These are phyloP conservation scores for Contarinia nasturtii DNA, from an alignment of 1,140 invertebrate species.

Conservation along the genomic window DNA sequence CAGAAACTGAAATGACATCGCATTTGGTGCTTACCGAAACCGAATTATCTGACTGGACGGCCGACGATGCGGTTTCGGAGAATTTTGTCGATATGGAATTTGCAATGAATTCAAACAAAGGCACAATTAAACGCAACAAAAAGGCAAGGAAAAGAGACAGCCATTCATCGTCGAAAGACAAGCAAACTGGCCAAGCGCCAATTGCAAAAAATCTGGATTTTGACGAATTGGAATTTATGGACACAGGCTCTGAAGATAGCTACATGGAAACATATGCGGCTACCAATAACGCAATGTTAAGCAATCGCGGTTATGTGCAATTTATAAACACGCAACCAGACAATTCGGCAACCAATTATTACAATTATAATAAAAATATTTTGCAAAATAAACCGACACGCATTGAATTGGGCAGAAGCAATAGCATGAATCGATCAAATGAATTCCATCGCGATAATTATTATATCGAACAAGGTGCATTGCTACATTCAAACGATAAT, in stretches of 20 bases:
- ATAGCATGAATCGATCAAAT: not conserved
- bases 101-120: slow-evolving; percentile 31
- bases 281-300: slow-evolving; percentile 27
- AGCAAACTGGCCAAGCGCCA: slow-evolving; percentile 16
- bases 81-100: slow-evolving; percentile 47
- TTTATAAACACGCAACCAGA: slow-evolving; percentile 32
- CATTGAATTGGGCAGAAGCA: not conserved
- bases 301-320: slow-evolving; percentile 46
- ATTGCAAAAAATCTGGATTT: slow-evolving; percentile 21
- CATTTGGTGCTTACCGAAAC: slow-evolving; percentile 59
- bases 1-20: slow-evolving; percentile 38
- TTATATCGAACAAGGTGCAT: slow-evolving; percentile 31
- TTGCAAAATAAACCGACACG: slow-evolving; percentile 1
- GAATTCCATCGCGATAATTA: slow-evolving; percentile 19
- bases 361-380: slow-evolving; percentile 6
- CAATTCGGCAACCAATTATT: not conserved
- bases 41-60: slow-evolving; percentile 68
- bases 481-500: slow-evolving; percentile 17
- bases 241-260: slow-evolving; percentile 44
- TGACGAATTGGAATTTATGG: slow-evolving; percentile 50
- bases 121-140: slow-evolving; percentile 28
- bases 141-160: slow-evolving; percentile 19
- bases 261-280: slow-evolving; percentile 35
- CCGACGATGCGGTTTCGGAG: slow-evolving; percentile 53
- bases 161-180: slow-evolving; percentile 14